Percentiles rank a stretch among this genome's conserved stretches.
Evolutionary conservation across 2,888 invertebrate species (phyloP).

Genomic region (Luperina nickerlii): DNA sequence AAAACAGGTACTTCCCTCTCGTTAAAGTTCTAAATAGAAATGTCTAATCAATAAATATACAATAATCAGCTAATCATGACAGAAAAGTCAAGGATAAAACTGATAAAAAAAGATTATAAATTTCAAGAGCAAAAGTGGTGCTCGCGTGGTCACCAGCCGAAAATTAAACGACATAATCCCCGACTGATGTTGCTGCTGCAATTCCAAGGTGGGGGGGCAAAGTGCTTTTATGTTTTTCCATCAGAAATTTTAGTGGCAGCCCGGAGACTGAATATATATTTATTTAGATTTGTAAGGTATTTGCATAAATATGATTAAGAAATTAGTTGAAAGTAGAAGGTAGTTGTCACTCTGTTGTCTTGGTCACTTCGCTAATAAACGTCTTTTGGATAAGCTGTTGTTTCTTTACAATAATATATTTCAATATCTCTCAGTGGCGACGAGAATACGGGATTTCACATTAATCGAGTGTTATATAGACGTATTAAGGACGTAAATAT

Average conservation of each 20-base stretch:
- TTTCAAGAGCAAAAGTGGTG: conserved; percentile 9
- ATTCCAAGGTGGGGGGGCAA: background rate
- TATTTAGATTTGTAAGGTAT: no score
- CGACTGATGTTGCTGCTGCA: background rate
- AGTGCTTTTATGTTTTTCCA: background rate
- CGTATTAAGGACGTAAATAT: no score
- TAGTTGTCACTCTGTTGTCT: no score
- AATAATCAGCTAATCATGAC: conserved; percentile 5
- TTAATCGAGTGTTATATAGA: no score
- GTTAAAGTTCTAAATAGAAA: conserved; percentile 10
- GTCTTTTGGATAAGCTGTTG: no score
- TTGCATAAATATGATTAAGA: no score
- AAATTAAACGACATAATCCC: background rate
- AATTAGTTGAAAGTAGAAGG: no score
- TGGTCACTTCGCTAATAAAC: no score
- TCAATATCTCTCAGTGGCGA: no score
- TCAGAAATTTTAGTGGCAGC: background rate
- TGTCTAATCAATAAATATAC: conserved; percentile 18
- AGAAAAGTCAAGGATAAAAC: background rate
- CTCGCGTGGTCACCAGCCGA: background rate
- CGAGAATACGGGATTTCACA: no score
- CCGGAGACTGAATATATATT: background rate
- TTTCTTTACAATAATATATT: no score
- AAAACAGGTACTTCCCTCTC: background rate
- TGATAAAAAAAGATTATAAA: background rate